Evolutionary conservation across 37 sponge, comb jelly and placozoan genomes (phyloP).

Genomic region (Beroe ovata): DNA sequence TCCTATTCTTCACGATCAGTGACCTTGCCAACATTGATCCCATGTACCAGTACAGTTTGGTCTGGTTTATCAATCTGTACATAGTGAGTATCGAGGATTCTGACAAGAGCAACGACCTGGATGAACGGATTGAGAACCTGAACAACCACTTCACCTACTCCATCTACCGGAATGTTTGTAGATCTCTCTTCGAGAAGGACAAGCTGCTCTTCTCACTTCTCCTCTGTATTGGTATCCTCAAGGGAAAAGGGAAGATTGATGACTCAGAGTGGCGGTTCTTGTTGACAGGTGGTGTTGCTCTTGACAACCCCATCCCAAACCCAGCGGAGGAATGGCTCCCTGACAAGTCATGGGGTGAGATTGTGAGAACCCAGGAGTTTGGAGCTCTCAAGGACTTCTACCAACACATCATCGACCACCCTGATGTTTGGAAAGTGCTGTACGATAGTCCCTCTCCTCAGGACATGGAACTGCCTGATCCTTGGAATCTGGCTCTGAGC

Average conservation of each 20-base stretch:
- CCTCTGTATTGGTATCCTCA: slow-evolving; percentile 86
- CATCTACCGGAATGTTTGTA: slow-evolving; percentile 97
- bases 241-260: slow-evolving; percentile 84
- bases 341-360: slow-evolving; percentile 99
- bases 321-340: slow-evolving; percentile 94
- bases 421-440: slow-evolving; percentile 82
- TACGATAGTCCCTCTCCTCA: slow-evolving; percentile 91
- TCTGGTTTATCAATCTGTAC: slow-evolving; percentile 96
- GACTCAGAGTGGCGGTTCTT: slow-evolving; percentile 95
- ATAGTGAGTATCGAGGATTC: slow-evolving; percentile 88
- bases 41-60: slow-evolving; percentile 97
- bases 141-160: slow-evolving; percentile 96
- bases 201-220: slow-evolving; percentile 94
- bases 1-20: slow-evolving; percentile 96
- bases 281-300: slow-evolving; percentile 97
- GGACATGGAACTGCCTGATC: slow-evolving; percentile 74
- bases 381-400: slow-evolving; percentile 76
- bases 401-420: slow-evolving; percentile 51
- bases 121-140: slow-evolving; percentile 81
- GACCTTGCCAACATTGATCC: slow-evolving; percentile 97
- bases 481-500: slow-evolving; percentile 80
- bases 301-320: slow-evolving; percentile 98
- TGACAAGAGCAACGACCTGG: slow-evolving; percentile 77
- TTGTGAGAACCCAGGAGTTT: slow-evolving; percentile 89
- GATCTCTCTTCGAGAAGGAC: slow-evolving; percentile 98